Conservation (phyloP, 2,888 invertebrate species). For the Timema podura region DNA sequence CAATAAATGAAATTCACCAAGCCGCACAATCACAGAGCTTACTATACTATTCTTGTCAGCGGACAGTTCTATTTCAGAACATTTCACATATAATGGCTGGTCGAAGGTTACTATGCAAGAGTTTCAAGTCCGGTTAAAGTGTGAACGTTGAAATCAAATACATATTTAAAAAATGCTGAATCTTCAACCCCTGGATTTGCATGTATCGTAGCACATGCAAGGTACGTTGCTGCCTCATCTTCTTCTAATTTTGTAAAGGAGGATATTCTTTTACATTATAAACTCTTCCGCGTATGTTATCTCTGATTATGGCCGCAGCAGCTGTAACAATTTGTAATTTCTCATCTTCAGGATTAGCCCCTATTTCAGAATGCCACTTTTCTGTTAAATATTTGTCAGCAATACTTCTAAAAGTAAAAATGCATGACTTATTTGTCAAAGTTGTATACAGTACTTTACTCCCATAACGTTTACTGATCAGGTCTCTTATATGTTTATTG, state of each 20-base stretch:
- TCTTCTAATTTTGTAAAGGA: slow-evolving; percentile 9
- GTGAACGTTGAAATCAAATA: slow-evolving; percentile 2
- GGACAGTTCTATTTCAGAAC: slow-evolving; percentile 10
- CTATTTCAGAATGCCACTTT: background rate
- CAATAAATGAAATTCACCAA: background rate
- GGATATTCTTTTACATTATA: background rate
- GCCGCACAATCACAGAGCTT: slow-evolving; percentile 6
- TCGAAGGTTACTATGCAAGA: background rate
- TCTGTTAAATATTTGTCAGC: slow-evolving; percentile 1
- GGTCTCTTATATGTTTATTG: background rate
- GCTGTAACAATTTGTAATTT: background rate
- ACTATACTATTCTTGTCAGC: slow-evolving; percentile 3
- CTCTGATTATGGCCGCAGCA: background rate
- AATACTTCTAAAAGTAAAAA: slow-evolving; percentile 2
- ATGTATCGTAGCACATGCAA: slow-evolving; percentile 7
- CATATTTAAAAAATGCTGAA: slow-evolving; percentile 4
- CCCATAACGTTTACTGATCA: slow-evolving; percentile 5
- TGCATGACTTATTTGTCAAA: background rate
- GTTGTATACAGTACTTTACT: too few relatives aligned
- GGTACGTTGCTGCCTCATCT: background rate
- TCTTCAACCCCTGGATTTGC: background rate
- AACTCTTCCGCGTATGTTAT: background rate
- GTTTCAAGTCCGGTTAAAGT: slow-evolving; percentile 11
- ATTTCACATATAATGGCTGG: slow-evolving; percentile 5
- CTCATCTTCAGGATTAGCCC: background rate